Percentiles rank a stretch among this genome's conserved stretches.
These are phyloP conservation scores for Achlya flavicornis DNA, from an alignment of 2,888 invertebrate genomes.

Conservation along the genomic window DNA sequence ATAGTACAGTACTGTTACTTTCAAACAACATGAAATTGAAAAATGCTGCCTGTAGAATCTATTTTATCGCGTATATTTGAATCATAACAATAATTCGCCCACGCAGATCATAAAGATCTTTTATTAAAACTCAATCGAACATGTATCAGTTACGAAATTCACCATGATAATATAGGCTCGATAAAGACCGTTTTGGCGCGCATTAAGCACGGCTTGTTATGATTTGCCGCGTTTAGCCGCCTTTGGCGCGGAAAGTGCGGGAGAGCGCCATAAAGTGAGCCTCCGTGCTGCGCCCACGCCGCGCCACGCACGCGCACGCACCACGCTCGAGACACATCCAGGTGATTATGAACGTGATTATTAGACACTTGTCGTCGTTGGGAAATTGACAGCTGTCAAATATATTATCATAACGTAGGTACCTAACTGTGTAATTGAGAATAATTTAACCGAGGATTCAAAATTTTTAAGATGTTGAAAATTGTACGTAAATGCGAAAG, in stretches of 20 bases:
- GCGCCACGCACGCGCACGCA: not conserved
- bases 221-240: slow-evolving; percentile 22
- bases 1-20: too few relatives aligned
- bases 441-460: too few relatives aligned
- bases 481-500: too few relatives aligned
- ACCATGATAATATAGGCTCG: slow-evolving; percentile 18
- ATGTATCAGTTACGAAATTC: slow-evolving; percentile 15
- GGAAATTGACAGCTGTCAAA: slow-evolving; percentile 4
- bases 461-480: too few relatives aligned
- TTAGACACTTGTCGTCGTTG: not conserved
- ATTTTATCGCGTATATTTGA: not conserved
- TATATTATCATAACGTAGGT: not conserved
- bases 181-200: slow-evolving; percentile 13
- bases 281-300: slow-evolving; percentile 40
- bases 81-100: not conserved
- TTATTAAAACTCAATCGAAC: slow-evolving; percentile 8
- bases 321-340: slow-evolving; percentile 2
- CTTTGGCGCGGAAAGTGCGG: slow-evolving; percentile 20
- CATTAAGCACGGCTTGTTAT: slow-evolving; percentile 22
- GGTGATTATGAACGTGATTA: not conserved
- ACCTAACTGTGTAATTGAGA: not conserved
- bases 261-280: slow-evolving; percentile 38
- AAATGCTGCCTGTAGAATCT: too few relatives aligned
- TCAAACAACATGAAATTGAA: too few relatives aligned
- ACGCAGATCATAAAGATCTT: not conserved